These are phyloP conservation scores for Thermophis baileyi DNA, from an alignment of 2,113 vertebrate species.

Conservation along the genomic window DNA sequence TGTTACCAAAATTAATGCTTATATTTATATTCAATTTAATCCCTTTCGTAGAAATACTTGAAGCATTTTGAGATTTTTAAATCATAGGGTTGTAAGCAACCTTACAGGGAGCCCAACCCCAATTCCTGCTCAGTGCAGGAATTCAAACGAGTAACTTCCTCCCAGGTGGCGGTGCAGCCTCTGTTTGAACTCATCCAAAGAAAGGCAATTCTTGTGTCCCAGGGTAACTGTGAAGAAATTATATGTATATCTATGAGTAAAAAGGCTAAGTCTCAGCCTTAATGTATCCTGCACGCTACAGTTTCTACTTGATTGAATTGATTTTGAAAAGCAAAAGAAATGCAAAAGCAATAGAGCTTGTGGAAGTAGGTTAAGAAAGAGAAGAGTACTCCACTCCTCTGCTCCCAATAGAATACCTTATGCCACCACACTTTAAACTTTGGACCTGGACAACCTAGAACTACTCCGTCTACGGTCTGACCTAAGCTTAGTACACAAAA, in stretches of 20 bases:
- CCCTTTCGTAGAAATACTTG: not conserved
- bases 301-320: not conserved
- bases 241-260: not conserved
- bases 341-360: not conserved
- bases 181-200: not conserved
- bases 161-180: not conserved
- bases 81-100: not conserved
- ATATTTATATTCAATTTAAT: not conserved
- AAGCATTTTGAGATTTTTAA: not conserved
- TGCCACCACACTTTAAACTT: too few species aligned
- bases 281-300: not conserved
- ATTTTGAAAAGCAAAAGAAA: not conserved
- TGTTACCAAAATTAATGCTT: too few species aligned
- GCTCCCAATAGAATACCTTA: too few species aligned
- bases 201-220: not conserved
- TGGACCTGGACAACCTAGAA: too few species aligned
- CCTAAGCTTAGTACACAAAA: too few species aligned
- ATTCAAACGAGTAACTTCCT: not conserved
- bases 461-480: too few species aligned
- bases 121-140: not conserved
- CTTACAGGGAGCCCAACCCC: not conserved
- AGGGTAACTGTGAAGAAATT: not conserved
- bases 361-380: too few species aligned
- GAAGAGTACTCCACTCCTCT: too few species aligned
- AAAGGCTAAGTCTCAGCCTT: not conserved